Conservation (phyloP, 2,113 vertebrate genomes). For the Pyxicephalus adspersus region DNA sequence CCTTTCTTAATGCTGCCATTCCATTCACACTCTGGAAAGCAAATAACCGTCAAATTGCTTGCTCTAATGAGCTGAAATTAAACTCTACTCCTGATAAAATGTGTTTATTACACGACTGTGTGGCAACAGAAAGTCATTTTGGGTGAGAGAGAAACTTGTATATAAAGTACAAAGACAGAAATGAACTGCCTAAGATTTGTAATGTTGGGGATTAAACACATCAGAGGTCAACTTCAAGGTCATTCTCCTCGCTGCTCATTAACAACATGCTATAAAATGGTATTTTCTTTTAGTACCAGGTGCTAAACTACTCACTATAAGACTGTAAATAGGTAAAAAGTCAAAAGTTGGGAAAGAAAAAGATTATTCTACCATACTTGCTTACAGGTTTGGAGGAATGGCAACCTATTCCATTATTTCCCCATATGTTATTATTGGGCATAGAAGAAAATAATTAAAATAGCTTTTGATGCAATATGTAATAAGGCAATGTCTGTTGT, state of each 20-base stretch:
- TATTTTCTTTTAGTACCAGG: constrained; percentile 28
- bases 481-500: too few relatives aligned
- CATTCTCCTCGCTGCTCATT: constrained; percentile 1
- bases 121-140: constrained; percentile 58
- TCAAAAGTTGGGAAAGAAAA: background rate
- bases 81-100: constrained; percentile 66
- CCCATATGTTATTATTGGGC: too few relatives aligned
- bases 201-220: constrained; percentile 6
- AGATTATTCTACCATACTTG: too few relatives aligned
- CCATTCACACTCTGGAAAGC: constrained; percentile 69
- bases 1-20: constrained; percentile 62
- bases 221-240: constrained; percentile 13
- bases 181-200: constrained; percentile 50
- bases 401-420: too few relatives aligned
- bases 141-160: constrained; percentile 55
- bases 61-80: constrained; percentile 72
- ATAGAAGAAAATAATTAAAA: too few relatives aligned
- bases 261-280: constrained; percentile 26
- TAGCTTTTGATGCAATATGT: too few relatives aligned
- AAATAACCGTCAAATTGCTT: constrained; percentile 71
- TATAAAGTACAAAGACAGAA: constrained; percentile 43
- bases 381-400: too few relatives aligned
- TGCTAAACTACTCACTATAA: constrained; percentile 2
- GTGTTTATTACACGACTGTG: constrained; percentile 59
- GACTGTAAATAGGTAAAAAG: background rate